Evolutionary conservation across 2,797 vertebrate species (phyloP), one percentile per base, ranked within the genome.

Genomic region (Rhinella marina): DNA sequence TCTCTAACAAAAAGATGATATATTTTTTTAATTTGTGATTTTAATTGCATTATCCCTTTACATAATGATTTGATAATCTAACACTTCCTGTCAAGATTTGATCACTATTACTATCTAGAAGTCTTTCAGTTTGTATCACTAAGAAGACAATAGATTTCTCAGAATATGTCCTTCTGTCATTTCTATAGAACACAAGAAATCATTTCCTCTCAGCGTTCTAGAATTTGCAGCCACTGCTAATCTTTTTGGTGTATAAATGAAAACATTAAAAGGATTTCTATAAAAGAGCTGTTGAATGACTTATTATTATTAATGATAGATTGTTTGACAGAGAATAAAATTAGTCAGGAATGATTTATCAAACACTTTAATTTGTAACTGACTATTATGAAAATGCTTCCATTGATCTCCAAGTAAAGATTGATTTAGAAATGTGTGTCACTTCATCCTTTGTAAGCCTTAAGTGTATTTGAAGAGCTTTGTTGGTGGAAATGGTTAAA

Each of bases 281-380:
- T 14, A 81, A 88, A 81, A 61, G 21, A 70, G 66, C n/a, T n/a
- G 59, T 32, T 52, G 56, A 85, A 79, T 85, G 62, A 54, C 61
- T 62, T 73, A 81, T 75, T 88, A 75, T 85, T 88, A 85, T 79
- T 88, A 88, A 81, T 88, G 82, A 88, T 88, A 80, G 64, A 88
- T 85, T 85, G 82, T 85, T 85, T 85, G 87, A 88, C 87, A 85
- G 77, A 62, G 77, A 88, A 88, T 81, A 88, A 72, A 88, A 85
- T 88, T 88, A 88, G 56, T 82, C 64, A 64, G 50, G 77, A 88
- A 85, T 81, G 66, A 88, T 88, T 81, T 84, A 84, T 88, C 64
- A 84, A 88, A 80, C 76, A 88, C 29, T 88, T 88, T 80, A 61
- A 88, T 88, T 85, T 81, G 82, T 70, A 85, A 84, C 82, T 79